These are phyloP conservation scores for Bos taurus DNA, from an alignment of 2,113 vertebrate species.

Conservation along the genomic window DNA sequence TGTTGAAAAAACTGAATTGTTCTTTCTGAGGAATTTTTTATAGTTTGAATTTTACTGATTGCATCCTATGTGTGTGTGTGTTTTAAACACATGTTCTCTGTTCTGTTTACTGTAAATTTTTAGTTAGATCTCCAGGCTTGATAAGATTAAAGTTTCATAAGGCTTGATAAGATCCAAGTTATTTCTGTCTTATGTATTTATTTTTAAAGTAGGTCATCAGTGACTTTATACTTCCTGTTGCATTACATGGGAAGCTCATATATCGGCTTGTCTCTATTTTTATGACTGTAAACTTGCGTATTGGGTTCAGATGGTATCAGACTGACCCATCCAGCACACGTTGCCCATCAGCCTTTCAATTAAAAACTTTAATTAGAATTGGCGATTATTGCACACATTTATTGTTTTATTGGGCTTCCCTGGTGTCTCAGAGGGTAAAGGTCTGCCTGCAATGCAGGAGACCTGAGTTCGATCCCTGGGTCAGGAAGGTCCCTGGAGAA, in stretches of 20 bases:
- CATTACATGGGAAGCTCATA: not conserved
- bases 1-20: not conserved
- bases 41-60: not conserved
- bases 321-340: not conserved
- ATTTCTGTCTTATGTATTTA: not conserved
- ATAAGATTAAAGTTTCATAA: not conserved
- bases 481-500: not conserved
- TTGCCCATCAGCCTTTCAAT: not conserved
- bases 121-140: not conserved
- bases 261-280: not conserved
- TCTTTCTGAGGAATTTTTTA: not conserved
- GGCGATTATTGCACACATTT: not conserved
- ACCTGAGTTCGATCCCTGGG: not conserved
- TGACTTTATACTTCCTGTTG: not conserved
- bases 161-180: not conserved
- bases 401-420: not conserved
- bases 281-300: not conserved
- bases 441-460: not conserved
- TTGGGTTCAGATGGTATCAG: not conserved
- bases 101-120: not conserved
- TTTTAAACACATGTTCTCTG: not conserved
- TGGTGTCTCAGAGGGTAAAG: not conserved
- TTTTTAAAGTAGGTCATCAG: not conserved
- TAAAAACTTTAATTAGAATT: not conserved
- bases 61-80: not conserved